Conservation (phyloP, 2,797 vertebrate genomes). For the Periparus ater region DNA sequence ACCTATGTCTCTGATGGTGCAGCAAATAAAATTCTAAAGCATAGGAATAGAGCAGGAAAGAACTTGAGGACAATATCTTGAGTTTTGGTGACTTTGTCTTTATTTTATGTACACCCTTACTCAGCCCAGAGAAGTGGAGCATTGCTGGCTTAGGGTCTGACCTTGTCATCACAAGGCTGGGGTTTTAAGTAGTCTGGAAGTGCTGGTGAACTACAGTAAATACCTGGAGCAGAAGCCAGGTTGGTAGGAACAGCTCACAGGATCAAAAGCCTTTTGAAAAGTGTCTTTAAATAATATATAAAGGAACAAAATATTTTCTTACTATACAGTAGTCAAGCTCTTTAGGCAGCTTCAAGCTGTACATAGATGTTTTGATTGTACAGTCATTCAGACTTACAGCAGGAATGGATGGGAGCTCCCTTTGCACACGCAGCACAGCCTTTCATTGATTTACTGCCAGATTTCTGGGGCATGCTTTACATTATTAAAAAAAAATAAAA, state of each 20-base stretch:
- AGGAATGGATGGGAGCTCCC: neutral
- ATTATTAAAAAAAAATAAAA: neutral
- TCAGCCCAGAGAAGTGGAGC: neutral
- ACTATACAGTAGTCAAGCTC: neutral
- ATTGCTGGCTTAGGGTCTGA: neutral
- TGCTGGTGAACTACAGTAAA: neutral
- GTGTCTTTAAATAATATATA: neutral
- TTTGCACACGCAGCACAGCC: neutral
- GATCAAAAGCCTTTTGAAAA: neutral
- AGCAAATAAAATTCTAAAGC: neutral
- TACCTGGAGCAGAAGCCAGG: neutral
- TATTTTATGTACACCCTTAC: neutral
- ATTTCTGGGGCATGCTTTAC: neutral
- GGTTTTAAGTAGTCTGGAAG: neutral
- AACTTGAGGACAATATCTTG: neutral
- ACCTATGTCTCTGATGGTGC: neutral
- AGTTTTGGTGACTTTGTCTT: neutral
- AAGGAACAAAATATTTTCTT: neutral
- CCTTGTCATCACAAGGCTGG: neutral
- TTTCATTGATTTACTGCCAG: neutral
- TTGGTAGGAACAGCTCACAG: neutral
- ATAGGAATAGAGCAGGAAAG: neutral
- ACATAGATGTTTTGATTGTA: neutral
- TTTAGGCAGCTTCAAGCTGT: neutral
- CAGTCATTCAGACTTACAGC: neutral